A percentile compares a stretch with the other conserved stretches of the same genome.
Conservation (phyloP, 2,797 vertebrate species). For the Hylomyscus alleni region DNA sequence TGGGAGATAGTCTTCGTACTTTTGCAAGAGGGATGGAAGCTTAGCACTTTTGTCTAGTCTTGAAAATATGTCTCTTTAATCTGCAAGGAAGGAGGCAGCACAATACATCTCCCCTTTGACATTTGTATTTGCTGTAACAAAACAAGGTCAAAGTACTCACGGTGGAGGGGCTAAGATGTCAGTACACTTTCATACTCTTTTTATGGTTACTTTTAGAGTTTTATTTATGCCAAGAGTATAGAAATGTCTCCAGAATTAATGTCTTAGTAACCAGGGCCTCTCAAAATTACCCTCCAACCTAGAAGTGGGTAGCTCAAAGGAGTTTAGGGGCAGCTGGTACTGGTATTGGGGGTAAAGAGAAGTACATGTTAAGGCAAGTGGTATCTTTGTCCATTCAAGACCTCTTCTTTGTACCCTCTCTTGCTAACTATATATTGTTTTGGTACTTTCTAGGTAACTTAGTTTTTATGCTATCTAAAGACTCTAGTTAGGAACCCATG, state of each 20-base stretch:
- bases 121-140: conserved; percentile 35
- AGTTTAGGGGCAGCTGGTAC: neutral
- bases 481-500: neutral
- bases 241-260: neutral
- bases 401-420: neutral
- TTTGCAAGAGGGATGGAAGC: neutral
- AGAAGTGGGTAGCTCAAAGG: neutral
- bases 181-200: conserved; percentile 28
- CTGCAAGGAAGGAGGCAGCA: neutral
- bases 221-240: neutral
- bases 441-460: neutral
- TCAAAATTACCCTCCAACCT: neutral
- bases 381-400: neutral
- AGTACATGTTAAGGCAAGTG: neutral
- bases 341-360: neutral
- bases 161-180: neutral
- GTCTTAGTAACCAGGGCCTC: neutral
- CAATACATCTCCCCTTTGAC: neutral
- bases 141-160: conserved; percentile 34
- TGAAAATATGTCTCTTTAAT: neutral
- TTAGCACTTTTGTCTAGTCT: neutral
- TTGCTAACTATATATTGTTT: neutral
- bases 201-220: conserved; percentile 51
- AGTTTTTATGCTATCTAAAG: neutral
- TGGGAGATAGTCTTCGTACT: neutral